Percentiles rank a stretch among this genome's conserved stretches.
These are phyloP conservation scores for Pissodes strobi DNA, from an alignment of 1,140 invertebrate genomes.

Conservation along the genomic window DNA sequence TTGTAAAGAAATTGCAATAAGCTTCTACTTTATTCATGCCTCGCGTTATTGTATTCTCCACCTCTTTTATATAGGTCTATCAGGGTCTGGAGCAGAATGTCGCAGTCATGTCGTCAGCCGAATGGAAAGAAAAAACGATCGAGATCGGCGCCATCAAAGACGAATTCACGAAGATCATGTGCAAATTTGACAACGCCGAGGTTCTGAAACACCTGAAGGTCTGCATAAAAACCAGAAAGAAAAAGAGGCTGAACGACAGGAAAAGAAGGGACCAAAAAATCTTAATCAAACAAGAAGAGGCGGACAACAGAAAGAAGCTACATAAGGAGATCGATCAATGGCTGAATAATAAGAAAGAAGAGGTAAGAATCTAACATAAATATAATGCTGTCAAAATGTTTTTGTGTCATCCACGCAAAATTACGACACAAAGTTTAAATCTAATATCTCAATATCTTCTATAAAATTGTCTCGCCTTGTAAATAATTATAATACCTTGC, in stretches of 20 bases:
- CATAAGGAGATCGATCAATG: constrained; percentile 65
- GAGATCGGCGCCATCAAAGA: constrained; percentile 58
- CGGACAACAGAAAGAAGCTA: constrained; percentile 56
- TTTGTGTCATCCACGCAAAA: too few relatives aligned
- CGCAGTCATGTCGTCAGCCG: constrained; percentile 55
- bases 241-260: constrained; percentile 62
- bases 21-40: too few relatives aligned
- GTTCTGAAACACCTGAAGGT: constrained; percentile 57
- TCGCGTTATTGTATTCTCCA: too few relatives aligned
- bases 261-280: constrained; percentile 56
- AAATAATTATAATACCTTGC: too few relatives aligned
- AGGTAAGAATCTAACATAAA: constrained; percentile 45
- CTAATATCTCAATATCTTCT: too few relatives aligned
- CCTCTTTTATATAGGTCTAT: too few relatives aligned
- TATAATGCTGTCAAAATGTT: too few relatives aligned
- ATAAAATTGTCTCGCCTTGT: too few relatives aligned
- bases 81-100: constrained; percentile 57
- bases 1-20: too few relatives aligned
- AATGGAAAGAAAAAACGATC: constrained; percentile 60
- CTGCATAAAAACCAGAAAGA: constrained; percentile 59
- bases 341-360: constrained; percentile 63
- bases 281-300: constrained; percentile 53
- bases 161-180: constrained; percentile 56
- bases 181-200: constrained; percentile 55
- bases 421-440: too few relatives aligned